Percentiles rank a stretch among this genome's conserved stretches.
These are phyloP conservation scores for Leptura quadrifasciata DNA, from an alignment of 2,888 invertebrate species.

Conservation along the genomic window DNA sequence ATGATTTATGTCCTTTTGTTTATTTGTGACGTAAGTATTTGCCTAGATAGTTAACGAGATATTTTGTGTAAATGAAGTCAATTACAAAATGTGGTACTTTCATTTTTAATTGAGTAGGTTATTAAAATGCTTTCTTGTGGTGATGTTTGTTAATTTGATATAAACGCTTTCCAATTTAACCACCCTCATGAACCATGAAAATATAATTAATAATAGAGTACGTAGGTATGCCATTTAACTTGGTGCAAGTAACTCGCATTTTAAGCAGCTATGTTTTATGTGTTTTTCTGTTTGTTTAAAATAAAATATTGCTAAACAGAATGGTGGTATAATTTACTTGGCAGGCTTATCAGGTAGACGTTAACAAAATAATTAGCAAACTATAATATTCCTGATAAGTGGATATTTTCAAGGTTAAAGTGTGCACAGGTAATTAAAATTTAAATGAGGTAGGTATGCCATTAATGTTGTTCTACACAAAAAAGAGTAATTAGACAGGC, in stretches of 20 bases:
- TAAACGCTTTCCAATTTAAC: constrained; percentile 20
- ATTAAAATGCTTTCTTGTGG: background rate
- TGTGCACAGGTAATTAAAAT: constrained; percentile 31
- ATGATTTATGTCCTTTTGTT: constrained; percentile 14
- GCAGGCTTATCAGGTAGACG: constrained; percentile 20
- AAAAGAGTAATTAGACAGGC: background rate
- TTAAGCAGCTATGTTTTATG: too few species aligned
- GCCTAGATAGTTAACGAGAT: constrained; percentile 2
- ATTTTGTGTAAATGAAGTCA: constrained; percentile 9
- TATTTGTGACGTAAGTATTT: constrained; percentile 12
- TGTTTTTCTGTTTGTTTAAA: too few species aligned
- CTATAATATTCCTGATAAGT: constrained; percentile 28
- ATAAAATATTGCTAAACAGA: too few species aligned
- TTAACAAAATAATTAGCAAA: constrained; percentile 25
- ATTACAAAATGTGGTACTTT: constrained; percentile 12
- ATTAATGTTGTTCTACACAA: constrained; percentile 5
- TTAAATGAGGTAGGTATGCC: constrained; percentile 32
- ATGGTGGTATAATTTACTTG: background rate
- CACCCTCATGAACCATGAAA: background rate
- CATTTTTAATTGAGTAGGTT: background rate
- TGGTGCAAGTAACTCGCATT: too few species aligned
- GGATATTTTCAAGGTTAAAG: constrained; percentile 25
- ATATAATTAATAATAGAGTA: background rate
- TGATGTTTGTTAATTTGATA: background rate
- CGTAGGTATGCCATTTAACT: too few species aligned